phyloP scores from a whole-genome alignment of 2,888 invertebrate species.

The Altica lythri region DNA sequence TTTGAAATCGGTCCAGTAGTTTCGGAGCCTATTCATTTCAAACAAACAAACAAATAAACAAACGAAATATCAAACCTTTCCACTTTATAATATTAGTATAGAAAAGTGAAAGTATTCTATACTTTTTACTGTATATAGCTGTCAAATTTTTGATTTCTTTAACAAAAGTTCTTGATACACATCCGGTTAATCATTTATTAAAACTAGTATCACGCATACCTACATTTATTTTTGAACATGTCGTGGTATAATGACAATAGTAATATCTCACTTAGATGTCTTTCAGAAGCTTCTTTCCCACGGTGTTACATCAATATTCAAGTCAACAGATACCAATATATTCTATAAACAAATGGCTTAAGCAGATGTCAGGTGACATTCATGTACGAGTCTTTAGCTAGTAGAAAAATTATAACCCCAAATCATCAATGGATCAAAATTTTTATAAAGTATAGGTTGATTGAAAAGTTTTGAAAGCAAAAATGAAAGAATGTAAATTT shows the following conservation, averaged over 20 bases:
- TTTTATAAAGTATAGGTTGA: too few species aligned
- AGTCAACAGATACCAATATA: slow-evolving; percentile 31
- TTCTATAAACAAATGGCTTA: slow-evolving; percentile 31
- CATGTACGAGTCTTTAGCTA: slow-evolving; percentile 20
- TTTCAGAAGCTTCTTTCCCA: slow-evolving; percentile 34
- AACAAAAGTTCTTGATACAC: too few species aligned
- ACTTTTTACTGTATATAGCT: background rate
- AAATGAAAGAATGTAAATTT: too few species aligned
- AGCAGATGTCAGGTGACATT: slow-evolving; percentile 24
- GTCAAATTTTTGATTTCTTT: background rate
- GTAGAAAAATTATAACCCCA: slow-evolving; percentile 23
- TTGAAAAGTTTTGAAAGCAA: too few species aligned
- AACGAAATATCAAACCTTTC: too few species aligned
- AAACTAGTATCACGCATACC: slow-evolving; percentile 16
- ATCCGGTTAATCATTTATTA: too few species aligned
- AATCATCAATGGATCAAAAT: too few species aligned
- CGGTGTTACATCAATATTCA: slow-evolving; percentile 39
- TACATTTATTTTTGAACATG: slow-evolving; percentile 19
- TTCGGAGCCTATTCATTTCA: too few species aligned
- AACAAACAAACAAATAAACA: too few species aligned
- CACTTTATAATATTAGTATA: too few species aligned
- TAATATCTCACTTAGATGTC: slow-evolving; percentile 25
- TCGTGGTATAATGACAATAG: slow-evolving; percentile 18
- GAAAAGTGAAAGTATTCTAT: too few species aligned
- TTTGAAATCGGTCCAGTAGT: too few species aligned